Percentiles rank a stretch among this genome's conserved stretches.
phyloP scores from a whole-genome alignment of 2,888 invertebrate genomes.

The Nemoura dubitans region DNA sequence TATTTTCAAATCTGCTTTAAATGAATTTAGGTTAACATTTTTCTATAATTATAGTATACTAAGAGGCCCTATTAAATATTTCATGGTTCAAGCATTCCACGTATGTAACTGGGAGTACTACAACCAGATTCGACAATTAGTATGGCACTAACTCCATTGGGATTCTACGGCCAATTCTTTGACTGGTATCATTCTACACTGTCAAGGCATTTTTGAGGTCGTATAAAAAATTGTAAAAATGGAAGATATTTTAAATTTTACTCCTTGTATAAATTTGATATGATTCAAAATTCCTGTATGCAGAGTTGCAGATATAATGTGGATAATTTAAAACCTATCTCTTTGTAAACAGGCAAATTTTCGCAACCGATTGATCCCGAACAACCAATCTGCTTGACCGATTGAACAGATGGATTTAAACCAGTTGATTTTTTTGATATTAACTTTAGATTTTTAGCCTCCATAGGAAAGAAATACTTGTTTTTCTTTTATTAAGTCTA shows the following conservation, averaged over 20 bases:
- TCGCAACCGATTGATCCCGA: background rate
- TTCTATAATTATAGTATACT: background rate
- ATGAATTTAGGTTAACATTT: background rate
- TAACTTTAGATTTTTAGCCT: background rate
- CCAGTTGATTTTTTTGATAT: background rate
- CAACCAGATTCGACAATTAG: background rate
- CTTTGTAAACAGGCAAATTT: background rate
- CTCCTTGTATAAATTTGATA: slow-evolving; percentile 30
- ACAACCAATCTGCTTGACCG: background rate
- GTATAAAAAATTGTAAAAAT: slow-evolving; percentile 33
- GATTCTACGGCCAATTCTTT: background rate
- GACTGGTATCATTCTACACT: slow-evolving; percentile 3
- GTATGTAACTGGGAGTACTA: background rate
- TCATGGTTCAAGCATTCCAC: background rate
- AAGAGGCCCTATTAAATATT: background rate
- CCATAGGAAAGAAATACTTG: background rate
- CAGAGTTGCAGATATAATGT: slow-evolving; percentile 4
- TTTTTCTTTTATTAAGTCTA: background rate
- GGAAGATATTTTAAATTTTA: slow-evolving; percentile 29
- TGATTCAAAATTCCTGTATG: slow-evolving; percentile 33
- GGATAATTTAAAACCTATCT: background rate
- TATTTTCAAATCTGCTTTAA: background rate
- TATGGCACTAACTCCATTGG: background rate
- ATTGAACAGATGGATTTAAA: background rate
- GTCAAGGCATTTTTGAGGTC: slow-evolving; percentile 20